Base-by-base conservation (phyloP, 2,113 vertebrate species). In the Oncorhynchus tshawytscha region DNA sequence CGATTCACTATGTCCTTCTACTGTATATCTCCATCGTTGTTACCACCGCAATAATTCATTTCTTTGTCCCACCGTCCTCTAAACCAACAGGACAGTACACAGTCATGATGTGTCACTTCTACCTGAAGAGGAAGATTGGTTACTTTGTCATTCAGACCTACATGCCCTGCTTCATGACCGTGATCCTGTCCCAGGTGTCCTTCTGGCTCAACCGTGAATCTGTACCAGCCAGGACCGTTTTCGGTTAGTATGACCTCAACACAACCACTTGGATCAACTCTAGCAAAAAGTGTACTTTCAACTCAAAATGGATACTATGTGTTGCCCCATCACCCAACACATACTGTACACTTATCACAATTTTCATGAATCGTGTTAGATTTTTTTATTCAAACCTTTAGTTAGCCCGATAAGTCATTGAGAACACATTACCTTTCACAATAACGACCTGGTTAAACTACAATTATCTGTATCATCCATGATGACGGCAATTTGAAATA, bases 91-190 rank as follows among this genome's bases (percentile, higher is more conserved):
- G 97, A 5, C 95, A 98, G 90, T 99, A 99, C 76, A 98, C 96
- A 0, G 95, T 99, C 75, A 98, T 99, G 97, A 98, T 96, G 83
- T 96, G 95, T 27, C 96, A 99, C 83, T 99, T 99, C 90, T 96
- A 96, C 86, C 91, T 99, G 91, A 98, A 99, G 91, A 95, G 97
- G 88, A 99, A 98, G 92, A 98, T 99, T 3, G 97, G 97, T 39
- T 99, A 99, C 92, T 99, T 99, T 78, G 96, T 99, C 89, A 98
- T 99, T 86, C 98, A 99, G 91, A 98, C 97, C 0, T 99, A 99
- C 85, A 97, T 99, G 88, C 97, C 97, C 62, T 99, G 97, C 88
- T 97, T 99, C 83, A 98, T 99, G 97, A 99, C 97, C 0, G 97
- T 99, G 74, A 97, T 99, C 79, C 91, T 99, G 86, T 99, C 98